Evolutionary conservation across 2,797 vertebrate genomes (phyloP).

Genomic region (Sebastes jordani): DNA sequence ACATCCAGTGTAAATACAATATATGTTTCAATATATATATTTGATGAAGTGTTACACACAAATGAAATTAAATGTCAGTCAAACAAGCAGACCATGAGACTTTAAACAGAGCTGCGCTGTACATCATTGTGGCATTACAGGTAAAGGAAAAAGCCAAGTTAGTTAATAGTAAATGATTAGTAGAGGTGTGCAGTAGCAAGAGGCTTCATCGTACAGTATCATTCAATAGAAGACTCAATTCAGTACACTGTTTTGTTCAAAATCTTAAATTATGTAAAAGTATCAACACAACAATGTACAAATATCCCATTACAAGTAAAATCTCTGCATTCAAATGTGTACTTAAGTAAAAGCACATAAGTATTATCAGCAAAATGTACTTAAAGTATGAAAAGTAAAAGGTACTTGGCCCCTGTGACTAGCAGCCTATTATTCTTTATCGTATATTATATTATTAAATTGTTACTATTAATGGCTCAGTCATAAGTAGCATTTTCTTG

Average conservation of each 20-base stretch:
- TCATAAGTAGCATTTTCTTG: too few species aligned
- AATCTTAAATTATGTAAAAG: not conserved
- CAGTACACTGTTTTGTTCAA: too few species aligned
- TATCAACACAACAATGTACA: not conserved
- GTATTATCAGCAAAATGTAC: not conserved
- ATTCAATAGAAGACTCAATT: not conserved
- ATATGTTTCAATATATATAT: not conserved
- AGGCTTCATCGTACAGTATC: not conserved
- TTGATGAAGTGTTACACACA: not conserved
- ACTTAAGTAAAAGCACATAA: not conserved
- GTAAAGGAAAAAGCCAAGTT: not conserved
- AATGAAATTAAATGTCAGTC: not conserved
- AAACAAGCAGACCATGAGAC: not conserved
- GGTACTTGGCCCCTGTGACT: not conserved
- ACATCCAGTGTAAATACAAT: constrained; percentile 35
- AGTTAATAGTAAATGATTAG: not conserved
- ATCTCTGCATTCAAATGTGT: not conserved
- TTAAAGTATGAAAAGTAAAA: not conserved
- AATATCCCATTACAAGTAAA: not conserved
- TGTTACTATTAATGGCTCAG: too few species aligned
- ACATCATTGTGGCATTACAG: not conserved
- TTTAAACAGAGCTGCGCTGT: not conserved
- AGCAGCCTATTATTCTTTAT: too few species aligned
- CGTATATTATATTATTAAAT: too few species aligned
- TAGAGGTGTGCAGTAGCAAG: not conserved